Evolutionary conservation across 2,888 invertebrate species (phyloP).

Genomic region (Amphipoea lucens): DNA sequence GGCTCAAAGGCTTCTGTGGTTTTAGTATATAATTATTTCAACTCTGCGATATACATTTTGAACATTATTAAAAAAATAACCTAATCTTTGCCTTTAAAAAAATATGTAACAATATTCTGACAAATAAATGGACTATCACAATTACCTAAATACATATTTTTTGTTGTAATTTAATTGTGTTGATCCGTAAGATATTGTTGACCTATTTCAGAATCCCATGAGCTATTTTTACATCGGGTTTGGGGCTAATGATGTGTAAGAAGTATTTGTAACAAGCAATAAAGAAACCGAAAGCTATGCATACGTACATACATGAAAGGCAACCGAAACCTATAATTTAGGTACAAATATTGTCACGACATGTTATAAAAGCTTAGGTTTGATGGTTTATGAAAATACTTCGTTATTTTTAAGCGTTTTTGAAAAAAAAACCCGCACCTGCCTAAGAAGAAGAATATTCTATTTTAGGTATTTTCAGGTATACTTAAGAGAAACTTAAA

Average conservation of each 20-base stretch:
- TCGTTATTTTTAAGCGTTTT: not conserved
- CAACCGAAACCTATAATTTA: not conserved
- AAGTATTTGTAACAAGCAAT: not conserved
- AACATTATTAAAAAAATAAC: too few species aligned
- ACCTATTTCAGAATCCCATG: constrained; percentile 7
- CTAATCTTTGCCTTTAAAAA: not conserved
- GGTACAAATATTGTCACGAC: not conserved
- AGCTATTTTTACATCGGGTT: constrained; percentile 1
- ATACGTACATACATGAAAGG: not conserved
- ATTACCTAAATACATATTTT: not conserved
- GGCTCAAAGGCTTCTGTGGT: too few species aligned
- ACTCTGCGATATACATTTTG: too few species aligned
- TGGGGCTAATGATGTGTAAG: not conserved
- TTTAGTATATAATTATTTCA: too few species aligned
- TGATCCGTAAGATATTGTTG: not conserved
- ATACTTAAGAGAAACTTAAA: constrained; percentile 13
- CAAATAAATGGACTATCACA: not conserved
- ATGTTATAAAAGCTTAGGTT: not conserved
- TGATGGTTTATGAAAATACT: not conserved
- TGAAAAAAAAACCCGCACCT: not conserved
- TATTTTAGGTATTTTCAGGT: not conserved
- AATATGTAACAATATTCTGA: not conserved
- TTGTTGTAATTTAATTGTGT: constrained; percentile 3
- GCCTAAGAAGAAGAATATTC: not conserved
- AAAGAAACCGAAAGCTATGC: not conserved